A percentile compares a stretch with the other conserved stretches of the same genome.
phyloP scores from a whole-genome alignment of 2,888 invertebrate species.

The Patella caerulea region DNA sequence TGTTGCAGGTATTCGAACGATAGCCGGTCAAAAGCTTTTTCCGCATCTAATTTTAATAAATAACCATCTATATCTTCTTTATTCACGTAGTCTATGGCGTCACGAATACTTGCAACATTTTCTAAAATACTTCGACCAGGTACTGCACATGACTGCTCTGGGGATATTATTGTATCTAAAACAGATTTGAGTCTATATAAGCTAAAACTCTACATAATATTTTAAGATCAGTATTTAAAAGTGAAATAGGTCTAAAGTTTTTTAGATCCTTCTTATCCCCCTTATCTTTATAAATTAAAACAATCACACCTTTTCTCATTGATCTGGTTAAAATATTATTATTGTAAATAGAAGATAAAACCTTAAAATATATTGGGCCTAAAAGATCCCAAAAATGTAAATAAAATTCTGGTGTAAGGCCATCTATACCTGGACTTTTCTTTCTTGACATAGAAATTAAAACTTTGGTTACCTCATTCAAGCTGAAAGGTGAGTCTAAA shows the following conservation, averaged over 20 bases:
- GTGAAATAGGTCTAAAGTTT: constrained; percentile 44
- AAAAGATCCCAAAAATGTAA: too few relatives aligned
- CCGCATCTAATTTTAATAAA: constrained; percentile 44
- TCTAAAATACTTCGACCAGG: constrained; percentile 43
- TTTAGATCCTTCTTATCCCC: constrained; percentile 31
- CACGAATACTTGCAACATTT: constrained; percentile 39
- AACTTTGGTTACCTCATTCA: too few relatives aligned
- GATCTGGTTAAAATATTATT: constrained; percentile 23
- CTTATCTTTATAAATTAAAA: constrained; percentile 41
- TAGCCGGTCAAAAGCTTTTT: constrained; percentile 48
- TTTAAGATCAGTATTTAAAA: constrained; percentile 44
- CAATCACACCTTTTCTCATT: constrained; percentile 17
- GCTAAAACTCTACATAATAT: constrained; percentile 41
- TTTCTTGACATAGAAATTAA: too few relatives aligned
- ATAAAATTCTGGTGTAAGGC: too few relatives aligned
- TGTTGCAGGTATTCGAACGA: constrained; percentile 37
- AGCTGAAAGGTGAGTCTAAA: too few relatives aligned
- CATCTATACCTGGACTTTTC: too few relatives aligned
- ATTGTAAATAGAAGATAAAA: too few relatives aligned
- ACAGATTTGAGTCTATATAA: constrained; percentile 34
- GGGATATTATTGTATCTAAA: constrained; percentile 32
- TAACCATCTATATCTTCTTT: constrained; percentile 35
- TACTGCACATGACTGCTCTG: constrained; percentile 44
- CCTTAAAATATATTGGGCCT: too few relatives aligned
- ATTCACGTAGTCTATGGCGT: constrained; percentile 38